Conservation (phyloP, 1,140 invertebrate species). For the Anthonomus grandis region DNA sequence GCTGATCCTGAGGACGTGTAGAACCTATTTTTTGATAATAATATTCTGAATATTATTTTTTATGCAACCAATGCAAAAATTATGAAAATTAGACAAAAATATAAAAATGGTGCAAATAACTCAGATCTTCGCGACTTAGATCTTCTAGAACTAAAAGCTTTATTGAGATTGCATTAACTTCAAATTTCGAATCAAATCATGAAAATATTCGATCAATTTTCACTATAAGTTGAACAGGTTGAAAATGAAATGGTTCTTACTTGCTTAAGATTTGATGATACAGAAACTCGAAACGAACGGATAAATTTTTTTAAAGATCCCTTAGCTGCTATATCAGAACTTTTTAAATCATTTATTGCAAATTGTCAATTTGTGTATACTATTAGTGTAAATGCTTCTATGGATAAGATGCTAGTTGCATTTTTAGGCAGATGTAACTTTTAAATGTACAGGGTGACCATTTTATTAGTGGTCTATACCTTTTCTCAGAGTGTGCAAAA, state of each 20-base stretch:
- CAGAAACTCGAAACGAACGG: too few relatives aligned
- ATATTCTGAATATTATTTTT: neutral
- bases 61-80: neutral
- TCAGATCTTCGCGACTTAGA: too few relatives aligned
- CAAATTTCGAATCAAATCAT: neutral
- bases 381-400: neutral
- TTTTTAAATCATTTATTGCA: neutral
- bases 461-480: too few relatives aligned
- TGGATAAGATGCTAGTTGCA: neutral
- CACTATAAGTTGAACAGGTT: neutral
- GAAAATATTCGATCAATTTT: neutral
- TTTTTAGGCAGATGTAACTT: neutral
- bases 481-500: too few relatives aligned
- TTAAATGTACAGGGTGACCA: too few relatives aligned
- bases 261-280: too few relatives aligned
- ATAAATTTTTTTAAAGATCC: too few relatives aligned
- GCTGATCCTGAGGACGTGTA: neutral
- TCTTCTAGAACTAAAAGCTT: neutral
- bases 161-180: neutral
- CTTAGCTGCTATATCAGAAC: neutral
- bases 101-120: neutral
- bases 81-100: too few relatives aligned
- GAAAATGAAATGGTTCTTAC: too few relatives aligned
- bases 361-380: neutral
- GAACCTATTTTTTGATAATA: too few relatives aligned